Base-by-base conservation (phyloP, 2,797 vertebrate species). In the Xenopus petersii region DNA sequence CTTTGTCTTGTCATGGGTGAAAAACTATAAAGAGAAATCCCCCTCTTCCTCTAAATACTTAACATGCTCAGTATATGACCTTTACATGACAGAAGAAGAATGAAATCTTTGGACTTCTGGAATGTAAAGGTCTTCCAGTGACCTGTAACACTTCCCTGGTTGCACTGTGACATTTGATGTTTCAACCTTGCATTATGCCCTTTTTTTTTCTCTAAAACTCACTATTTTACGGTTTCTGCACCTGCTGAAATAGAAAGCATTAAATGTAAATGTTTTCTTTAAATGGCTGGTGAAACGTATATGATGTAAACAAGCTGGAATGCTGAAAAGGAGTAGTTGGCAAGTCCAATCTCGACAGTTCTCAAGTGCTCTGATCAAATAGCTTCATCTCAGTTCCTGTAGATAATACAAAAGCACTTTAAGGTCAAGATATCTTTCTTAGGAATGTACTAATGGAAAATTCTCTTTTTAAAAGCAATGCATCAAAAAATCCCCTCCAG, bases 381-480 rank as follows among this genome's bases (percentile, higher is more conserved):
- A 84, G 85, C 87, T 93, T 88, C 86, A 87, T 87, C 83, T 79
- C 82, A 93, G 90, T 86, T 89, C 87, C 86, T 91, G 82, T 85
- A 82, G 87, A 84, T 89, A 92, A 91, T 80, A 26, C 24, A 86
- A 88, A 86, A 87, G 85, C 86, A 89, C 91, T 93, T 89, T 92
- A 87, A 93, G 87, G 89, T 92, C 94, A 91, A 92, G 88, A 92
- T 94, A 91, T 89, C 88, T 88, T 88, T 91, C 86, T 84, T 85
- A 89, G 82, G 91, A 93, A 94, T 92, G 94, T 90, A 93, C 85
- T 93, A 89, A 92, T 87, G 91, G 84, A 89, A 75, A 89, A 92
- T 82, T 85, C 83, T 26, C 83, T 91, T 46, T 88, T 91, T 88
- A 91, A 86, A 87, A 81, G 86, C 88, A 87, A 88, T 87, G 81